Conservation (phyloP, 2,888 invertebrate species). For the Conops quadrifasciatus region DNA sequence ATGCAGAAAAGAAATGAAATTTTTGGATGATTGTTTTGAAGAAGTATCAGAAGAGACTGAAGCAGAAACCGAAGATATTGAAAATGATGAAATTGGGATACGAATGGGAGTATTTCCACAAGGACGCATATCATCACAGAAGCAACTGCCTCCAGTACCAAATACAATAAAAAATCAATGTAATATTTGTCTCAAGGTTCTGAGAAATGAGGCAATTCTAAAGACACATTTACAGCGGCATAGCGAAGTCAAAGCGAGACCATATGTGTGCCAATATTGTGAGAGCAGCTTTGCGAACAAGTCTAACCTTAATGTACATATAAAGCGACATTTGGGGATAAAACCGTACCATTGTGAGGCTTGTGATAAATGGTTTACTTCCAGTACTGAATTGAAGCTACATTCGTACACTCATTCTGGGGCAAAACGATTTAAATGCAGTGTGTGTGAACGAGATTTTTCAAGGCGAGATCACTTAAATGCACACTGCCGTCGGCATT, state of each 20-base stretch:
- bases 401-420: conserved; percentile 42
- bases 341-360: conserved; percentile 40
- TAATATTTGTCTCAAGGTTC: conserved; percentile 28
- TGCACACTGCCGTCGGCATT: conserved; percentile 73
- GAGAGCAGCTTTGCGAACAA: conserved; percentile 40
- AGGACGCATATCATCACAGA: conserved; percentile 29
- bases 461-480: conserved; percentile 59
- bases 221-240: conserved; percentile 11
- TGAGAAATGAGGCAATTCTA: conserved; percentile 1
- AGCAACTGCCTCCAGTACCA: conserved; percentile 22
- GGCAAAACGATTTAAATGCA: conserved; percentile 41
- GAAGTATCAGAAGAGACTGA: conserved; percentile 16
- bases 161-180: conserved; percentile 29
- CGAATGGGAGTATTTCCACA: conserved; percentile 9
- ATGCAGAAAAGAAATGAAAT: not conserved
- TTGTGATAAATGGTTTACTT: conserved; percentile 38
- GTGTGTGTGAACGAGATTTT: conserved; percentile 38
- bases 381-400: conserved; percentile 38
- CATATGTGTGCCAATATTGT: conserved; percentile 42
- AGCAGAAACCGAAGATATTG: conserved; percentile 18
- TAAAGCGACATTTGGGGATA: conserved; percentile 29
- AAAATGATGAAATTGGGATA: conserved; percentile 1
- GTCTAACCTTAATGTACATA: conserved; percentile 44
- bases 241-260: conserved; percentile 1
- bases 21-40: not conserved